Conservation (phyloP, 2,888 invertebrate species). For the Lingula anatina region DNA sequence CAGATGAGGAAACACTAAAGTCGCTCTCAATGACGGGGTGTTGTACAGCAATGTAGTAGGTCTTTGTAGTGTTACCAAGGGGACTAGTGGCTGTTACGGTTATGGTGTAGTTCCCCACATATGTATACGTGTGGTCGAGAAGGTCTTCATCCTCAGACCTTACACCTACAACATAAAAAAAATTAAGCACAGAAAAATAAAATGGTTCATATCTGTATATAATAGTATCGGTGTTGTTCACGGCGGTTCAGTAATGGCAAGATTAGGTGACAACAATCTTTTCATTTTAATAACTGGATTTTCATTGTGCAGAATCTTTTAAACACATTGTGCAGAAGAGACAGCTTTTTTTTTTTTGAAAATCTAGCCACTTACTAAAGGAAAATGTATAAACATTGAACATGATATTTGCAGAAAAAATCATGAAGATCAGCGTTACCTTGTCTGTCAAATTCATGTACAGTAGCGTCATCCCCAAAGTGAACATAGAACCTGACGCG, state of each 20-base stretch:
- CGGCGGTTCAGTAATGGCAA: too few species aligned
- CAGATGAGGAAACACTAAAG: too few species aligned
- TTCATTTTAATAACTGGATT: too few species aligned
- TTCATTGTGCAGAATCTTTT: too few species aligned
- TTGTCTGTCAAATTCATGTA: conserved; percentile 1
- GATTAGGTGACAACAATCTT: too few species aligned
- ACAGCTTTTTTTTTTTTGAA: too few species aligned
- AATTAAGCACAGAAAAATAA: not conserved
- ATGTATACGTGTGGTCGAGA: conserved; percentile 19
- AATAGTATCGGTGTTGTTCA: not conserved
- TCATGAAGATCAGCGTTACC: conserved; percentile 5
- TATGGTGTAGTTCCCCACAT: conserved; percentile 17
- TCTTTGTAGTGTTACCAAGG: conserved; percentile 21
- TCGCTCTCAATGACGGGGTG: conserved; percentile 22
- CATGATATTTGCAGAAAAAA: not conserved
- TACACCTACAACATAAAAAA: conserved; percentile 18
- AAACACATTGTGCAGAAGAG: not conserved
- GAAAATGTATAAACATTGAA: not conserved
- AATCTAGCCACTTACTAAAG: not conserved
- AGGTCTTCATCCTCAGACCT: conserved; percentile 28
- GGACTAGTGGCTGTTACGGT: conserved; percentile 23
- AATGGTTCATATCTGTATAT: not conserved
- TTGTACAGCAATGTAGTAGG: conserved; percentile 22
- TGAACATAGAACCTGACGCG: conserved; percentile 13
- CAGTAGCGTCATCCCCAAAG: conserved; percentile 8